Conservation (phyloP, 2,888 invertebrate species). For the Bedellia somnulentella region DNA sequence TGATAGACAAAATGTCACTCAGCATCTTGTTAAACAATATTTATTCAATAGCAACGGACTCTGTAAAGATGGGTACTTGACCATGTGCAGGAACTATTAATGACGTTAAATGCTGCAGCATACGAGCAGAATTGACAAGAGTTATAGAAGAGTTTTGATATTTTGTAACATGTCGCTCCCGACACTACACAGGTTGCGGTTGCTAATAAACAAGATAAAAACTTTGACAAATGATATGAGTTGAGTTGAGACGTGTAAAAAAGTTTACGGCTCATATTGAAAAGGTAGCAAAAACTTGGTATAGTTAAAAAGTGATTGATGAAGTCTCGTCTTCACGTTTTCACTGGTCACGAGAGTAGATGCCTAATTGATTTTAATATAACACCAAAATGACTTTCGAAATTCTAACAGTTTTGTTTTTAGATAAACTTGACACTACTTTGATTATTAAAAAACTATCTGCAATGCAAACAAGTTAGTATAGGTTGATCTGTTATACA, state of each 20-base stretch:
- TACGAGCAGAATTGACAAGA: too few relatives aligned
- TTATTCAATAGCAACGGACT: constrained; percentile 46
- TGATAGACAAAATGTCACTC: constrained; percentile 47
- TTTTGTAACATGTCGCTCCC: too few relatives aligned
- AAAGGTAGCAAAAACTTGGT: constrained; percentile 28
- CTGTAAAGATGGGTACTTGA: constrained; percentile 40
- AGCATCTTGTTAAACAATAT: constrained; percentile 50
- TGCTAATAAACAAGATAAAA: too few relatives aligned
- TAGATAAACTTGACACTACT: too few relatives aligned
- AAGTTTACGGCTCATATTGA: constrained; percentile 19
- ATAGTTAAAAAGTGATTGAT: constrained; percentile 58
- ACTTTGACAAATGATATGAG: constrained; percentile 35
- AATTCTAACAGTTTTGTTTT: too few relatives aligned
- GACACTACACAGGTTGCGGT: too few relatives aligned
- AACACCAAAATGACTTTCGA: too few relatives aligned
- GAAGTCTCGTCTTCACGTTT: constrained; percentile 20
- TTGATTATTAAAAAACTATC: too few relatives aligned
- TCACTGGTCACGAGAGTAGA: constrained; percentile 12
- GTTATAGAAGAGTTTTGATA: too few relatives aligned
- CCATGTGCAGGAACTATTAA: constrained; percentile 47
- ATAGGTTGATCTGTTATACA: too few relatives aligned
- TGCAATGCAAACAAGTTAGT: too few relatives aligned
- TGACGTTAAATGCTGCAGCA: too few relatives aligned
- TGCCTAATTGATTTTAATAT: constrained; percentile 3
- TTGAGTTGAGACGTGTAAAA: constrained; percentile 24